Evolutionary conservation across 2,888 invertebrate genomes (phyloP).

Genomic region (Trichacis sp.): DNA sequence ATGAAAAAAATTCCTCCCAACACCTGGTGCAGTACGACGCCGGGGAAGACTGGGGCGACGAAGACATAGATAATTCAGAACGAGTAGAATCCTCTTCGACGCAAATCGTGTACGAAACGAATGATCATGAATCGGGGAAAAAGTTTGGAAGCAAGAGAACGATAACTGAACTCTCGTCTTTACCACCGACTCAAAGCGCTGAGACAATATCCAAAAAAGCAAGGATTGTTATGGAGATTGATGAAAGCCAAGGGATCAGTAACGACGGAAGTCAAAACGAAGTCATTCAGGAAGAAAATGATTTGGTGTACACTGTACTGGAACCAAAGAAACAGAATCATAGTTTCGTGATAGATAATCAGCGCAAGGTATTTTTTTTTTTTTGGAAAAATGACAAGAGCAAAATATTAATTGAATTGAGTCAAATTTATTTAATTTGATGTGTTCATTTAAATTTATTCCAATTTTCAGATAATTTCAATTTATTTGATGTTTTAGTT

Average conservation of each 20-base stretch:
- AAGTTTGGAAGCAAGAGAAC: neutral
- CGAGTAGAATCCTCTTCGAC: conserved; percentile 21
- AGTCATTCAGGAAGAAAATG: conserved; percentile 62
- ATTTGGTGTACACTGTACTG: conserved; percentile 64
- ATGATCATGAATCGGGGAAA: neutral
- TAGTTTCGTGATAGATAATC: conserved; percentile 6
- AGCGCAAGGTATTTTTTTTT: conserved; percentile 21
- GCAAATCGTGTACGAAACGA: conserved; percentile 7
- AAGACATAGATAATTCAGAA: conserved; percentile 50
- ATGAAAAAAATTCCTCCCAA: conserved; percentile 14
- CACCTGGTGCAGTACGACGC: conserved; percentile 58
- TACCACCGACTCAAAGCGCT: neutral
- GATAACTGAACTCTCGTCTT: too few relatives aligned
- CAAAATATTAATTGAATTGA: conserved; percentile 9
- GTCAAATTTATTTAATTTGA: too few relatives aligned
- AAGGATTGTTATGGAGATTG: conserved; percentile 38
- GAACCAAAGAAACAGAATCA: conserved; percentile 57
- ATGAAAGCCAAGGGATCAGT: conserved; percentile 43
- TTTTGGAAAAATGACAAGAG: neutral
- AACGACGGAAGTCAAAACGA: conserved; percentile 52
- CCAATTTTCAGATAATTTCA: too few relatives aligned
- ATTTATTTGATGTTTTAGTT: conserved; percentile 51
- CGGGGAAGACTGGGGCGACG: conserved; percentile 65
- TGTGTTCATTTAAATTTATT: too few relatives aligned
- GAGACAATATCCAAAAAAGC: conserved; percentile 33